Percentiles rank a stretch among this genome's conserved stretches.
Evolutionary conservation across 2,888 invertebrate species (phyloP).

Genomic region (Nomada ruficornis): DNA sequence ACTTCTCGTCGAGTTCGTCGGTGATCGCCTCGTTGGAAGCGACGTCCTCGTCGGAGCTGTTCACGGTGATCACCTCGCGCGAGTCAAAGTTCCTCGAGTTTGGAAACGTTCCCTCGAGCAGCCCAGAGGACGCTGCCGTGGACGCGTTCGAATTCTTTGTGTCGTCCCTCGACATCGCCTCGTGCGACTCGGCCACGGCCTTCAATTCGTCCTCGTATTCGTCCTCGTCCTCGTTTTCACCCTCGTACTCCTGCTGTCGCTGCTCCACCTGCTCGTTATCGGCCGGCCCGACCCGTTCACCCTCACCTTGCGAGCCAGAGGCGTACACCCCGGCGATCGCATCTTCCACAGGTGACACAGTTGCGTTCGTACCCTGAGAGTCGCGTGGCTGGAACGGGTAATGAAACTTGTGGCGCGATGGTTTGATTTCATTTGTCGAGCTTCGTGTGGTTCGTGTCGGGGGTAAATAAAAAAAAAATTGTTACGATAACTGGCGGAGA

Average conservation of each 20-base stretch:
- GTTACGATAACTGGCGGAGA: too few species aligned
- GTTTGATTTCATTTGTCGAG: too few species aligned
- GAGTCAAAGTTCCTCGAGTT: slow-evolving; percentile 72
- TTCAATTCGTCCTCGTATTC: slow-evolving; percentile 77
- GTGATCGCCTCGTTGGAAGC: slow-evolving; percentile 74
- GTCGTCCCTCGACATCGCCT: slow-evolving; percentile 77
- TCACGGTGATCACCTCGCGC: slow-evolving; percentile 70
- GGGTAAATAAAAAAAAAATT: too few species aligned
- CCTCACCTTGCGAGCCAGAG: slow-evolving; percentile 23
- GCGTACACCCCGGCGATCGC: slow-evolving; percentile 14
- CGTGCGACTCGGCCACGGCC: slow-evolving; percentile 75
- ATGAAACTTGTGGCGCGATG: background rate
- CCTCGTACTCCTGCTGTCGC: slow-evolving; percentile 50
- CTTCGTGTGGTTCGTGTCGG: too few species aligned
- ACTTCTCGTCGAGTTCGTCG: slow-evolving; percentile 60
- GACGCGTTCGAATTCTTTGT: slow-evolving; percentile 66
- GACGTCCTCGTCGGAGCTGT: slow-evolving; percentile 74
- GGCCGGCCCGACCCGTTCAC: slow-evolving; percentile 20
- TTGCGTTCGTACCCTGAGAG: slow-evolving; percentile 17
- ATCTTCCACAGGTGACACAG: slow-evolving; percentile 1
- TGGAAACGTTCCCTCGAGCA: slow-evolving; percentile 15
- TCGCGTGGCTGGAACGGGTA: slow-evolving; percentile 2
- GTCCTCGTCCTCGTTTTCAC: slow-evolving; percentile 62
- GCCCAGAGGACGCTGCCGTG: slow-evolving; percentile 29
- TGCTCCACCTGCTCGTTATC: slow-evolving; percentile 14